Conservation (phyloP, 2,888 invertebrate species). For the Epiblema foenella region DNA sequence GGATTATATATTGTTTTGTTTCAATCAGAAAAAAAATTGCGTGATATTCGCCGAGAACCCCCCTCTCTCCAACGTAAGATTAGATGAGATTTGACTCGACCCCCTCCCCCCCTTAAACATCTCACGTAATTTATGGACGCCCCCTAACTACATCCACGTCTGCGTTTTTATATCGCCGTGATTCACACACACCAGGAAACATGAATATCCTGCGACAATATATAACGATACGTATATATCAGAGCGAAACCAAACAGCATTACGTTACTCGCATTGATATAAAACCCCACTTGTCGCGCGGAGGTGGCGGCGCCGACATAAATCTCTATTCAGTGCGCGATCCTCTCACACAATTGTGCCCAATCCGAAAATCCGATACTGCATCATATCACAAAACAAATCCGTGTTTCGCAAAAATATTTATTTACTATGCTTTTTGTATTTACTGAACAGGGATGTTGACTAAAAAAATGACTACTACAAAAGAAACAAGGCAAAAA, state of each 20-base stretch:
- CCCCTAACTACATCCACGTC: slow-evolving; percentile 43
- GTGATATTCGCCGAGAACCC: no score
- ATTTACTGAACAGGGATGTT: slow-evolving; percentile 4
- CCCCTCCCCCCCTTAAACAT: no score
- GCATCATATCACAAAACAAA: slow-evolving; percentile 27
- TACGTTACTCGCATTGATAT: slow-evolving; percentile 20
- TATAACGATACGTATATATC: neutral
- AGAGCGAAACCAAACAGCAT: slow-evolving; percentile 25
- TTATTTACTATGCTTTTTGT: neutral
- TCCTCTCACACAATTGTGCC: slow-evolving; percentile 34
- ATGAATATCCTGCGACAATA: slow-evolving; percentile 10
- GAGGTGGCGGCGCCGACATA: slow-evolving; percentile 34
- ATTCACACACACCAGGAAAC: slow-evolving; percentile 14
- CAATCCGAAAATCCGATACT: slow-evolving; percentile 32
- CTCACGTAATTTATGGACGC: no score
- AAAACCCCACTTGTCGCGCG: slow-evolving; percentile 24
- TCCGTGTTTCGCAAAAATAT: neutral
- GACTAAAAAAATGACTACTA: no score
- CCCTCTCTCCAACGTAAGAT: no score
- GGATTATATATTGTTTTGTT: no score
- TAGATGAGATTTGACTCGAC: no score
- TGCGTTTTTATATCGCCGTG: slow-evolving; percentile 31
- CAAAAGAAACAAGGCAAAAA: no score
- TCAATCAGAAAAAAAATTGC: no score
- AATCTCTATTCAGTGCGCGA: slow-evolving; percentile 39